Base-by-base conservation (phyloP, 2,888 invertebrate genomes). In the Pyrochroa serraticornis region DNA sequence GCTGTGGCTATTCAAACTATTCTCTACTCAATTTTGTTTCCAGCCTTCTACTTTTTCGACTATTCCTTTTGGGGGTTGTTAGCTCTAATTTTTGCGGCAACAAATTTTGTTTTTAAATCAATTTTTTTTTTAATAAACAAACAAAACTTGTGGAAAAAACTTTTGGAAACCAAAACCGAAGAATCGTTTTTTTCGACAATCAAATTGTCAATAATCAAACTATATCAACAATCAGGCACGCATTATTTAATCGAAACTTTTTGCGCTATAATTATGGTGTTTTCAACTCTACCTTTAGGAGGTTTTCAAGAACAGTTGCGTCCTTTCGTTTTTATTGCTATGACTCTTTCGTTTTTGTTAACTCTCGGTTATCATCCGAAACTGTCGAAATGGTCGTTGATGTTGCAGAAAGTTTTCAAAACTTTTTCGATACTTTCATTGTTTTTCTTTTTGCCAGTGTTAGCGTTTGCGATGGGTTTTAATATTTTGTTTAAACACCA, bases 311-410 rank as follows among this genome's bases (percentile, higher is more conserved):
- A 22, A 22, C 22, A 51, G 34, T 36, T 51, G 30, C 42, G 35
- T 7, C 33, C 42, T 8, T 36, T 51, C 14, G 12, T 33, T 9
- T 51, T 42, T 9, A 36, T 51, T 3, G 22, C 30, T 22, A 42
- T 51, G 41, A 33, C 51, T 7, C 22, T 36, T 7, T 30, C 41
- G 8, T 30, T 51, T 35, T 14, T 51, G 6, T 9, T 51, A 34
- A 51, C 35, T 8, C 33, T 36, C 3, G 51, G 51, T 8, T 51
- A 51, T 14, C 42, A 51, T 9, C 43, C 43, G 10, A 51, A 51
- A 42, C 36, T 41, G 8, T 30, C 51, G 8, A 44, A 51, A n/a
- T 51, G 51, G 51, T 41, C 51, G 3, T 7, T 51, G 6, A 51
- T 51, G 51, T 9, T 51, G 7, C 51, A 51, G 43, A 51, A 7